Evolutionary conservation across 2,797 vertebrate genomes (phyloP), one percentile per base, ranked within the genome.

Genomic region (Thripadectes ignobilis): DNA sequence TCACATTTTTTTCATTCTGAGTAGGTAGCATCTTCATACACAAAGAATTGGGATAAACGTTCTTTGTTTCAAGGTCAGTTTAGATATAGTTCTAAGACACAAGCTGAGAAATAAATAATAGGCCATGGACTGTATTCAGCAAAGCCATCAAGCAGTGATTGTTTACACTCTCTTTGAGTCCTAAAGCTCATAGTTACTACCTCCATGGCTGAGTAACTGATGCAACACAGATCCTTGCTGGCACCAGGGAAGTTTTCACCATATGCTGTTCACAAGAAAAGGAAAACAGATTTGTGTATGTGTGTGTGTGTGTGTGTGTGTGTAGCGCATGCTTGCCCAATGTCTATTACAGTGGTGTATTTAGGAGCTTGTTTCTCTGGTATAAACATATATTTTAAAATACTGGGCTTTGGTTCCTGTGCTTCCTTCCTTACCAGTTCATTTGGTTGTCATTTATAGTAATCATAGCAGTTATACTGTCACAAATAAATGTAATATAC

Each of bases 161-260:
- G 67, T 92, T 76, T 82, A 72, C 38, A 6, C 27, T 75, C 3
- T 18, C n/a, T 59, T 20, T 2, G n/a, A 83, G 49, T 80, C 66
- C 80, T 75, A 36, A 89, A 89, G 49, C 81, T 88, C 74, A 13
- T 51, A 74, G 61, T 77, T 89, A 36, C 45, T 68, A 54, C 63
- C 55, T 92, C 89, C 55, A 59, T 71, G 52, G 88, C 84, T 92
- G 30, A 91, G 78, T 74, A 95, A 88, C 15, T 87, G 85, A 85
- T 88, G 79, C 76, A 89, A 82, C 80, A 92, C 89, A 88, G 78
- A 87, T 76, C 41, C 69, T 69, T 85, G 41, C 75, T 95, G 94
- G 68, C 77, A 76, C 48, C 62, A 48, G 73, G 41, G 46, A 85
- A 45, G 45, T 86, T 92, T 81, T 92, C 46, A 67, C 88, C 43